These are phyloP conservation scores for Hestina assimilis DNA, from an alignment of 1,140 invertebrate genomes.

Conservation along the genomic window DNA sequence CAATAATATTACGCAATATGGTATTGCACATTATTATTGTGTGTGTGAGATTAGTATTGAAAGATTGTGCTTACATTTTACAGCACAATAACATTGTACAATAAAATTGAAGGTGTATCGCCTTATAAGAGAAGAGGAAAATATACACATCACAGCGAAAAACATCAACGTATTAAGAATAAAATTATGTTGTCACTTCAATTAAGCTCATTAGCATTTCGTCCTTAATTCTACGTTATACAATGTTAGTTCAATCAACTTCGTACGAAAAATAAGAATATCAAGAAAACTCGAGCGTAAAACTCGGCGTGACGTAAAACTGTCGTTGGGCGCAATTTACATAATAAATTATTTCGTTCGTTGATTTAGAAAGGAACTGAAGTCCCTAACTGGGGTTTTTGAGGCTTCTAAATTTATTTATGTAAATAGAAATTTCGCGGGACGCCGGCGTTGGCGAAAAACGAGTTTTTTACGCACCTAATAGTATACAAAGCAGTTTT, in stretches of 20 bases:
- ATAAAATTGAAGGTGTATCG: too few relatives aligned
- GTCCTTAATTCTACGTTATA: background rate
- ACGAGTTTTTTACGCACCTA: conserved; percentile 10
- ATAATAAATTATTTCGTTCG: conserved; percentile 38
- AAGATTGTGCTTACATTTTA: too few relatives aligned
- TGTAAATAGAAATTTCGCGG: conserved; percentile 35
- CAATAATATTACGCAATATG: too few relatives aligned
- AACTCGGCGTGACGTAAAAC: conserved; percentile 36
- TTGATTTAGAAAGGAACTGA: conserved; percentile 39
- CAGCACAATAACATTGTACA: too few relatives aligned
- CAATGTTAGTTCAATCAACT: background rate
- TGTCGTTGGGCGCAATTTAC: conserved; percentile 34
- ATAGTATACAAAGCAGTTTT: conserved; percentile 16
- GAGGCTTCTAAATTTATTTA: conserved; percentile 34
- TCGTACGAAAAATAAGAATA: conserved; percentile 22
- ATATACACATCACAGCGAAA: background rate
- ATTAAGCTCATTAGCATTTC: background rate
- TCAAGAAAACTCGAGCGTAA: conserved; percentile 31
- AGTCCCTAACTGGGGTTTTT: conserved; percentile 34
- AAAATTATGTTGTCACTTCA: background rate
- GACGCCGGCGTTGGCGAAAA: conserved; percentile 15
- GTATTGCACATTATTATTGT: too few relatives aligned
- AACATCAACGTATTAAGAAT: background rate
- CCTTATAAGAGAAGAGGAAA: background rate
- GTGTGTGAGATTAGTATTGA: too few relatives aligned